A percentile compares a stretch with the other conserved stretches of the same genome.
Evolutionary conservation across 1,140 invertebrate species (phyloP).

Genomic region (Drosophila murphyi): DNA sequence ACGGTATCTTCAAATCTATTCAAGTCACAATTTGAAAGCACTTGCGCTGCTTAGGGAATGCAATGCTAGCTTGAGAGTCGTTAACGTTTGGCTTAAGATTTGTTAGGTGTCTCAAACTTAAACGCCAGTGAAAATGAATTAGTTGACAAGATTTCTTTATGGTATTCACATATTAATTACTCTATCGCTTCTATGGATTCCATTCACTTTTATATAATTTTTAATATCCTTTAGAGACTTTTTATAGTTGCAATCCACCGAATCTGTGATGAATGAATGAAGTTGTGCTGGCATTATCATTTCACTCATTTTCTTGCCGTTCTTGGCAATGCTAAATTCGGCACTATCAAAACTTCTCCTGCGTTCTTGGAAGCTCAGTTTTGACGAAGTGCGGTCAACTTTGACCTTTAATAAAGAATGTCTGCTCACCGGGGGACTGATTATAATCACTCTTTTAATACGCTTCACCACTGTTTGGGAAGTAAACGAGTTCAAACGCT

Average conservation of each 20-base stretch:
- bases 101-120: too few species aligned
- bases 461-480: too few species aligned
- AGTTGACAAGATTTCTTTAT: too few species aligned
- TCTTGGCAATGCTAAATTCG: slow-evolving; percentile 42
- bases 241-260: background rate
- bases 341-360: slow-evolving; percentile 9
- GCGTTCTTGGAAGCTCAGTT: slow-evolving; percentile 17
- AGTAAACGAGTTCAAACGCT: background rate
- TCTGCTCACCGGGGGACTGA: background rate
- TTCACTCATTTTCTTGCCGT: slow-evolving; percentile 35
- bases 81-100: too few species aligned
- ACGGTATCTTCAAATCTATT: background rate
- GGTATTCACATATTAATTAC: background rate
- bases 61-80: background rate
- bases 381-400: background rate
- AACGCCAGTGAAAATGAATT: too few species aligned
- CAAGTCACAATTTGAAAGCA: background rate
- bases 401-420: too few species aligned
- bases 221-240: background rate
- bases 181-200: too few species aligned
- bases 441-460: background rate
- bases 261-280: too few species aligned
- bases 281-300: background rate
- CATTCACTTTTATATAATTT: too few species aligned
- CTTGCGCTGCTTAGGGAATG: background rate